These are phyloP conservation scores for Notolepis coatsorum DNA, from an alignment of 2,797 vertebrate species.

Conservation along the genomic window DNA sequence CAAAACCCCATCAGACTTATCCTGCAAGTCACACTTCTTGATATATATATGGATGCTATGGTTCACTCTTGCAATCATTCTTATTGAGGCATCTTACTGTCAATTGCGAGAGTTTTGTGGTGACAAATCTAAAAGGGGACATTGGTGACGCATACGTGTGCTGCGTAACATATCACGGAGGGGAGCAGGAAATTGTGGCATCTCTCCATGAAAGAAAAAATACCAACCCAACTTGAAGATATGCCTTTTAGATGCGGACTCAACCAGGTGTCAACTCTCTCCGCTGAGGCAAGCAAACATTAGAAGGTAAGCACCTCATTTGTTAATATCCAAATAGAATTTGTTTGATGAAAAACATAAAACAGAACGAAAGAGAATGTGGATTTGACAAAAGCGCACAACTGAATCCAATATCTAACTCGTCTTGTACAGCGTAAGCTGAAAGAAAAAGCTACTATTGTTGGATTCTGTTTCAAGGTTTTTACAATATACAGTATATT, in stretches of 20 bases:
- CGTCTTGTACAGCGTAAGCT: too few relatives aligned
- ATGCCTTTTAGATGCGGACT: neutral
- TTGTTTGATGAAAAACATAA: too few relatives aligned
- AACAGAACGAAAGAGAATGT: too few relatives aligned
- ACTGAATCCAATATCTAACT: too few relatives aligned
- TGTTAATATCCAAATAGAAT: too few relatives aligned
- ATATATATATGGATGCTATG: too few relatives aligned
- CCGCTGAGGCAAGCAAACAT: neutral
- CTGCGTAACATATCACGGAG: neutral
- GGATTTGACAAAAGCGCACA: neutral
- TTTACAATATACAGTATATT: neutral
- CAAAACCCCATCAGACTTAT: too few relatives aligned
- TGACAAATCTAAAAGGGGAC: neutral
- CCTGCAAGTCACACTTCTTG: too few relatives aligned
- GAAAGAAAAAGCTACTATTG: too few relatives aligned
- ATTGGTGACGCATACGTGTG: neutral
- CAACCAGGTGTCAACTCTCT: neutral
- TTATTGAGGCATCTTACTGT: too few relatives aligned
- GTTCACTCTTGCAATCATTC: too few relatives aligned
- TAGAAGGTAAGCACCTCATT: conserved; percentile 47
- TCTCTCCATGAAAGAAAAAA: neutral
- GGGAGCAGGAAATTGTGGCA: conserved; percentile 44
- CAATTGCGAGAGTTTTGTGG: neutral
- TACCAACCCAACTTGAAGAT: conserved; percentile 5
- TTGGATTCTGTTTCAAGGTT: neutral